Conservation (phyloP, 2,797 vertebrate species). For the Paratrypauchen microcephalus region DNA sequence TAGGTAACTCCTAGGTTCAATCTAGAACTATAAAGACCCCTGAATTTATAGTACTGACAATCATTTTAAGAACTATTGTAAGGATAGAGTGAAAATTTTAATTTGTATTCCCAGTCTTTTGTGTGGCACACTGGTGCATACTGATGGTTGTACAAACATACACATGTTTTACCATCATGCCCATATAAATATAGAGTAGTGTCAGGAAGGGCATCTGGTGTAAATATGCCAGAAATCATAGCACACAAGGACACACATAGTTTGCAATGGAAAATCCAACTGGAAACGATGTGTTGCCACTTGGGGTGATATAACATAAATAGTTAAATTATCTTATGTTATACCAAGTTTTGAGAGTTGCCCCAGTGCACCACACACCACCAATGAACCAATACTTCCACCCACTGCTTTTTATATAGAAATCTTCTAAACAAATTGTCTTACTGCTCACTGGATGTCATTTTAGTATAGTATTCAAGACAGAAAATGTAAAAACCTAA, state of each 20-base stretch:
- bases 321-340: too few species aligned
- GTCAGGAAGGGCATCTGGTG: not conserved
- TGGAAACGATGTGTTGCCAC: not conserved
- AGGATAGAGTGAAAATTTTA: slow-evolving; percentile 48
- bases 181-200: not conserved
- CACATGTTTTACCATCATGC: not conserved
- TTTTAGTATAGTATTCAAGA: slow-evolving; percentile 91
- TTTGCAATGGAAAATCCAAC: not conserved
- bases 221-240: not conserved
- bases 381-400: slow-evolving; percentile 65
- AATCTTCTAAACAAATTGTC: slow-evolving; percentile 86
- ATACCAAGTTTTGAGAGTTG: slow-evolving; percentile 9
- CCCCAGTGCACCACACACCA: slow-evolving; percentile 51
- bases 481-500: slow-evolving; percentile 59
- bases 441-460: slow-evolving; percentile 89
- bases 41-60: slow-evolving; percentile 70
- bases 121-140: slow-evolving; percentile 59
- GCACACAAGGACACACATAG: not conserved
- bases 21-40: slow-evolving; percentile 62
- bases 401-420: slow-evolving; percentile 83
- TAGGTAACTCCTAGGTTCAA: slow-evolving; percentile 53
- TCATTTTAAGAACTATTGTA: slow-evolving; percentile 55
- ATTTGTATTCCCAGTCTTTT: slow-evolving; percentile 58
- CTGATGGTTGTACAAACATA: slow-evolving; percentile 39
- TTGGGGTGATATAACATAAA: not conserved